phyloP scores from a whole-genome alignment of 2,888 invertebrate species.

The Rutpela maculata region DNA sequence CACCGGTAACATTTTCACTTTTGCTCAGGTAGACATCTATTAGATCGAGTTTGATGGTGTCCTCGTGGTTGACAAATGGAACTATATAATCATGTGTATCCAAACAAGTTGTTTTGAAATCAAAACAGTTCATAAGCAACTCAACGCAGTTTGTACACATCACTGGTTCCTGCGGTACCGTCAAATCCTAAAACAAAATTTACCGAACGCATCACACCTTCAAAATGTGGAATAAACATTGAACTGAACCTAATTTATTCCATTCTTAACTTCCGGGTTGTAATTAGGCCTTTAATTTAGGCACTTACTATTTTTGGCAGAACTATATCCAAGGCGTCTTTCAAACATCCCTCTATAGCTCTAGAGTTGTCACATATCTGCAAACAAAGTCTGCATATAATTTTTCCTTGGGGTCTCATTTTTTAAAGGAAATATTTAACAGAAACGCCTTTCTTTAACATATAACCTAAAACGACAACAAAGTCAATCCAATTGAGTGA shows the following conservation, averaged over 20 bases:
- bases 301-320: neutral
- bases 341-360: neutral
- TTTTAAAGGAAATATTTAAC: no score
- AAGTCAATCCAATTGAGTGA: no score
- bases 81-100: neutral
- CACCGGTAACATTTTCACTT: neutral
- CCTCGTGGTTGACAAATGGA: neutral
- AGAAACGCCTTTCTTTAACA: no score
- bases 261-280: no score
- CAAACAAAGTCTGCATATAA: neutral
- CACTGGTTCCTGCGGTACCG: neutral
- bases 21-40: neutral
- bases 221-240: no score
- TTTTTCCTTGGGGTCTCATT: no score
- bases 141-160: neutral
- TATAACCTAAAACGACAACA: no score
- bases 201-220: no score
- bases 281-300: no score
- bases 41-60: neutral
- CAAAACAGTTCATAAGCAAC: neutral
- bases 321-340: neutral
- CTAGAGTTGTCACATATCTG: neutral
- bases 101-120: neutral
- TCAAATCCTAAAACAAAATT: neutral
- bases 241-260: no score